These are phyloP conservation scores for Cryptus viduatorius DNA, from an alignment of 2,888 invertebrate genomes.

Conservation along the genomic window DNA sequence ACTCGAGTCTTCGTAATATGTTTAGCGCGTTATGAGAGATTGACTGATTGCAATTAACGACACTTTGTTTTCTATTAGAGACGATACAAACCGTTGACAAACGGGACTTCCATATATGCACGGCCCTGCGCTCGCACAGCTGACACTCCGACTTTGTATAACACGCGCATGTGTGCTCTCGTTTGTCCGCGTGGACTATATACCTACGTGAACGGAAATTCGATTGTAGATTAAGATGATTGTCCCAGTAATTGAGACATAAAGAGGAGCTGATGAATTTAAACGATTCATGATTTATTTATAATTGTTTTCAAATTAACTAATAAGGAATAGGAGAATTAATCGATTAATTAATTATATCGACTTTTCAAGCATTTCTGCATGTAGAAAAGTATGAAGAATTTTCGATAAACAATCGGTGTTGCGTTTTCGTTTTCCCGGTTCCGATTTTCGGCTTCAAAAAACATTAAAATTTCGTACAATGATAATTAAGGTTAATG, in stretches of 20 bases:
- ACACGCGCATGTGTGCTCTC: background rate
- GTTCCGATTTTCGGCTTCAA: no score
- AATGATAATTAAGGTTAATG: no score
- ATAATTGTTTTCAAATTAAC: no score
- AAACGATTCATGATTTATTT: background rate
- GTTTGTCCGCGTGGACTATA: constrained; percentile 6
- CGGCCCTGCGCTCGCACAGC: constrained; percentile 65
- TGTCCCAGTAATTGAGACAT: constrained; percentile 17
- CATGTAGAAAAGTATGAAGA: no score
- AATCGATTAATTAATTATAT: no score
- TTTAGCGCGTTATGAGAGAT: background rate
- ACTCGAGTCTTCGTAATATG: background rate
- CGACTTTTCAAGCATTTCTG: no score
- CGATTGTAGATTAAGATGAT: constrained; percentile 36
- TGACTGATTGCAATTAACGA: constrained; percentile 44
- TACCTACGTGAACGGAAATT: constrained; percentile 48
- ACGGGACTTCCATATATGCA: constrained; percentile 57
- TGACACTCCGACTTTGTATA: constrained; percentile 41
- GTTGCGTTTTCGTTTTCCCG: no score
- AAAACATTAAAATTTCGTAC: no score
- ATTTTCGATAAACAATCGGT: no score
- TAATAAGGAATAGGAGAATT: no score
- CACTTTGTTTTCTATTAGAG: constrained; percentile 38
- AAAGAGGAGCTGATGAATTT: background rate
- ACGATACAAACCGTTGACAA: constrained; percentile 27